Evolutionary conservation across 2,797 vertebrate genomes (phyloP).

Genomic region (Lagorchestes hirsutus): DNA sequence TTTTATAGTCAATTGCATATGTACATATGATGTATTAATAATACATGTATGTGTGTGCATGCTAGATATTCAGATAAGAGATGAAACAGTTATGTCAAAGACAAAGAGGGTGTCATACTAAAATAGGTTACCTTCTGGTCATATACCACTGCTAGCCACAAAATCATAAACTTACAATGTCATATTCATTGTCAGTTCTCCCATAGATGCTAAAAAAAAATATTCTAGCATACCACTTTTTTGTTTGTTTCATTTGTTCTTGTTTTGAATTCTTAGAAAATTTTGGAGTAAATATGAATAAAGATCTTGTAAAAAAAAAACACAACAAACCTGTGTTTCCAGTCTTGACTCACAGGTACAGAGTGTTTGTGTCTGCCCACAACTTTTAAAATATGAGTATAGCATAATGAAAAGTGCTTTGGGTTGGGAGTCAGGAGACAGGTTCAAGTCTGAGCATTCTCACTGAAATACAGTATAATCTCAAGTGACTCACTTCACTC

Average conservation of each 20-base stretch:
- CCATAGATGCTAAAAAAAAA: conserved; percentile 29
- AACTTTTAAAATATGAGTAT: background rate
- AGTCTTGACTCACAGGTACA: background rate
- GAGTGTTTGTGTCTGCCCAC: background rate
- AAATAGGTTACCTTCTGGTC: conserved; percentile 21
- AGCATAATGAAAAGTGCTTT: background rate
- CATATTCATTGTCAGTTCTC: conserved; percentile 1
- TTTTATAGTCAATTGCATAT: conserved; percentile 21
- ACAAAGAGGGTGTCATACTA: background rate
- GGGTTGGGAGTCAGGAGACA: background rate
- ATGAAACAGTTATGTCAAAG: background rate
- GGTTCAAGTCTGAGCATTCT: background rate
- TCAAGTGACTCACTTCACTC: background rate
- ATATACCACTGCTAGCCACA: background rate
- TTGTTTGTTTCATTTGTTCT: background rate
- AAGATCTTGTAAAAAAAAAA: conserved; percentile 42
- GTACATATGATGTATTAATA: conserved; percentile 35
- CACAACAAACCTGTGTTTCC: background rate
- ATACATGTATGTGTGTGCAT: background rate
- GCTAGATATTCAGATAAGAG: conserved; percentile 5
- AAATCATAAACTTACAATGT: conserved; percentile 19
- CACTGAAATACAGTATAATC: background rate
- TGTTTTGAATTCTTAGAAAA: conserved; percentile 14
- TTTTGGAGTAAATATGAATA: conserved; percentile 33
- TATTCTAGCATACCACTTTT: conserved; percentile 27